Conservation (phyloP, 2,888 invertebrate species). For the Heteropelma amictum region DNA sequence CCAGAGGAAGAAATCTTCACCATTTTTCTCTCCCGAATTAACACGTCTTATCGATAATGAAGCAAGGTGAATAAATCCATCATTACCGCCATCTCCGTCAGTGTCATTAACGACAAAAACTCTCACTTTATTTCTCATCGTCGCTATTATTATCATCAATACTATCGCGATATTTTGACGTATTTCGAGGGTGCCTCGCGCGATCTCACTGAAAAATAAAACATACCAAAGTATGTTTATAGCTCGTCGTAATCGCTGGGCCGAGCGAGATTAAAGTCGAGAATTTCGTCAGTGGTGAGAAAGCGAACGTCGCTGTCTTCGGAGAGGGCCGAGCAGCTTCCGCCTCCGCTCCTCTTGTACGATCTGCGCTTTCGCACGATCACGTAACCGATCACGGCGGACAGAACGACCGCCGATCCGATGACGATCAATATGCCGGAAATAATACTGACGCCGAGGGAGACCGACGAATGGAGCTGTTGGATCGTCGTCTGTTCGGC, state of each 20-base stretch:
- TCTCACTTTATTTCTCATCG: background rate
- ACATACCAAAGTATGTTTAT: conserved; percentile 29
- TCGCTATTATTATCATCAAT: conserved; percentile 2
- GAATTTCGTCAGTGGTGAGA: conserved; percentile 80
- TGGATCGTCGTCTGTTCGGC: conserved; percentile 45
- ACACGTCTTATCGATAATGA: too few relatives aligned
- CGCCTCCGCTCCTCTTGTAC: conserved; percentile 62
- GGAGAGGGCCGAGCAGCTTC: conserved; percentile 70
- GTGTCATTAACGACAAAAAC: too few relatives aligned
- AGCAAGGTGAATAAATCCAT: too few relatives aligned
- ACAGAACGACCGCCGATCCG: conserved; percentile 61
- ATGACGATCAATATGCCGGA: conserved; percentile 64
- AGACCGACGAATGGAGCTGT: conserved; percentile 39
- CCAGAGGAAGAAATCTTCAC: too few relatives aligned
- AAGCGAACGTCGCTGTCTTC: conserved; percentile 81
- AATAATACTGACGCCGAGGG: conserved; percentile 34
- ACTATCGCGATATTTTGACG: background rate
- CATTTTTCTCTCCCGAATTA: too few relatives aligned
- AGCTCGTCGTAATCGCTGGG: conserved; percentile 69
- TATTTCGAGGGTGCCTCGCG: background rate
- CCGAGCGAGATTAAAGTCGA: conserved; percentile 79
- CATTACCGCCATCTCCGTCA: too few relatives aligned
- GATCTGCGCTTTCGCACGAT: conserved; percentile 62
- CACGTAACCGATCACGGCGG: conserved; percentile 58
- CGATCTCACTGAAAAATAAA: background rate